These are phyloP conservation scores for Nannospalax galili DNA, from an alignment of 2,113 vertebrate species.

Conservation along the genomic window DNA sequence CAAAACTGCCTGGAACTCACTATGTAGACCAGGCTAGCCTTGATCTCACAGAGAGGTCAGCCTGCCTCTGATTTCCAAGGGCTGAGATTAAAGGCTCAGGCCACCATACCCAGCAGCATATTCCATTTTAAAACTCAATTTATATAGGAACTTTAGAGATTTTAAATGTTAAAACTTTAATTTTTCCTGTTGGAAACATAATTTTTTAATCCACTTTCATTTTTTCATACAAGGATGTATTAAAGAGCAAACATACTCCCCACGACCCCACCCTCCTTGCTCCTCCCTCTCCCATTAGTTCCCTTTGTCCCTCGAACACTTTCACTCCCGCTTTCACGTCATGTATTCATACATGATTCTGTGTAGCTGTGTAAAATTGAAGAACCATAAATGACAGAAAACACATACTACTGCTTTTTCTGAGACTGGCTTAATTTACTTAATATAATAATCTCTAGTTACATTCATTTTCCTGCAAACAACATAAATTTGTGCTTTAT, in stretches of 20 bases:
- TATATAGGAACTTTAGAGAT: not conserved
- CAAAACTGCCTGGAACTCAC: too few species aligned
- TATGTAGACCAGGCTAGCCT: too few species aligned
- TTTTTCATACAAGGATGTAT: not conserved
- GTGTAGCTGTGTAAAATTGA: not conserved
- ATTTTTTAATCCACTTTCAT: not conserved
- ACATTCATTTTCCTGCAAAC: not conserved
- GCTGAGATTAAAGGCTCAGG: too few species aligned
- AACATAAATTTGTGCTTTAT: not conserved
- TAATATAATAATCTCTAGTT: not conserved
- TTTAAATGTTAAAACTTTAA: not conserved
- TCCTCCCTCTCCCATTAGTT: not conserved
- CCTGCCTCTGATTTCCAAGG: too few species aligned
- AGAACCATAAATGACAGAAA: not conserved
- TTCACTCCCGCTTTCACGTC: not conserved
- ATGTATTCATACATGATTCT: too few species aligned
- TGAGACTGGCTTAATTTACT: not conserved
- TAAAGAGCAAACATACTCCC: not conserved
- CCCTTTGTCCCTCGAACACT: not conserved
- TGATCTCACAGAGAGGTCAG: too few species aligned
- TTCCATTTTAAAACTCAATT: constrained; percentile 47
- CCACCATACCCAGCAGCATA: not conserved
- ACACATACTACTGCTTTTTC: not conserved
- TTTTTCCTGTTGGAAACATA: not conserved
- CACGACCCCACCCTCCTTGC: too few species aligned